Evolutionary conservation across 2,113 vertebrate genomes (phyloP).

Genomic region (Maylandia zebra): DNA sequence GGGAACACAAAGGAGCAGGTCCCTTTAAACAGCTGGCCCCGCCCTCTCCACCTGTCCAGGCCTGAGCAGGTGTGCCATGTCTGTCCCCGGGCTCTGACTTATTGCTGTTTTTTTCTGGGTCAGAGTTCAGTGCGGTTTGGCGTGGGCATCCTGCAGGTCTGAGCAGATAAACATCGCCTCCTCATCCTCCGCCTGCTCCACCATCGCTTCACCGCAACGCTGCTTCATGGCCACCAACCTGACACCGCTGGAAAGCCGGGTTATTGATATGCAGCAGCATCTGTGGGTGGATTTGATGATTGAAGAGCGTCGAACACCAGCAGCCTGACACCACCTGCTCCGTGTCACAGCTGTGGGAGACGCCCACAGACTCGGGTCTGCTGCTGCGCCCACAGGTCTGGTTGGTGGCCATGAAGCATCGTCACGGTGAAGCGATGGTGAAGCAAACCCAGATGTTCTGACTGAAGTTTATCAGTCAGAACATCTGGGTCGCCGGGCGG

Average conservation of each 20-base stretch:
- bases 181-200: neutral
- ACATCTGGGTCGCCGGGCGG: neutral
- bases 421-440: neutral
- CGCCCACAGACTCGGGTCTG: neutral
- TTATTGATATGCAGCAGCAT: neutral
- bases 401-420: neutral
- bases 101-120: neutral
- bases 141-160: neutral
- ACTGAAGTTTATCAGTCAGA: neutral
- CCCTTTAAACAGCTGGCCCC: neutral
- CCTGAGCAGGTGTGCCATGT: neutral
- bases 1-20: neutral
- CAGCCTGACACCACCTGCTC: neutral
- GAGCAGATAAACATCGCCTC: neutral
- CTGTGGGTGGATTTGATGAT: neutral
- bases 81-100: neutral
- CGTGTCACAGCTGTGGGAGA: neutral
- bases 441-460: neutral
- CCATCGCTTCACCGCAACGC: neutral
- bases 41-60: neutral
- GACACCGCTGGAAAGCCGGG: neutral
- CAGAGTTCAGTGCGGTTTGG: neutral
- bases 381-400: neutral
- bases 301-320: neutral
- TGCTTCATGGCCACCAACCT: neutral